phyloP scores from a whole-genome alignment of 2,797 vertebrate genomes.

The Anguilla anguilla region DNA sequence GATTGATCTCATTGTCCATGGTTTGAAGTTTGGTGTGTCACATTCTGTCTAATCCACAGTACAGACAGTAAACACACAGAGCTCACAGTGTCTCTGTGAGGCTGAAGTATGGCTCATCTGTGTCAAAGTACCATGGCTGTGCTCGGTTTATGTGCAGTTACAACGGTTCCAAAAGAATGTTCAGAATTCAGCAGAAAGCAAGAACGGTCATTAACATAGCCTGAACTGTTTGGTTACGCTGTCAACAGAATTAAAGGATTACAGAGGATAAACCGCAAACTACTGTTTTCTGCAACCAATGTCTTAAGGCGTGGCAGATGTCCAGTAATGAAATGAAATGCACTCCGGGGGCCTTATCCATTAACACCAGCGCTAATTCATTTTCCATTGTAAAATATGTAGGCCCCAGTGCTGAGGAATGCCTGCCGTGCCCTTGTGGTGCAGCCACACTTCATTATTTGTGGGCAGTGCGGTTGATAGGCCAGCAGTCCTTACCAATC shows the following conservation, averaged over 20 bases:
- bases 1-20: background rate
- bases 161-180: background rate
- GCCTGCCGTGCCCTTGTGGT: background rate
- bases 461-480: background rate
- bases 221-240: constrained; percentile 13
- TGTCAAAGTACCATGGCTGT: background rate
- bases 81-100: background rate
- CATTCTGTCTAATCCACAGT: background rate
- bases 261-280: constrained; percentile 16
- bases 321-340: background rate
- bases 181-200: constrained; percentile 10
- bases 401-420: background rate
- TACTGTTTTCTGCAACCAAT: constrained; percentile 1
- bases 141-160: background rate
- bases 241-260: constrained; percentile 20
- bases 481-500: background rate
- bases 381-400: constrained; percentile 1
- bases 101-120: background rate
- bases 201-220: background rate
- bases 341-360: constrained; percentile 4
- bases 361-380: constrained; percentile 10
- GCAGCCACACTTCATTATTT: background rate
- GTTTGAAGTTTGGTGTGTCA: background rate
- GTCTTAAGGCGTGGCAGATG: constrained; percentile 11
- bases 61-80: background rate